phyloP scores from a whole-genome alignment of 2,113 vertebrate genomes.

The Brachypteracias leptosomus region DNA sequence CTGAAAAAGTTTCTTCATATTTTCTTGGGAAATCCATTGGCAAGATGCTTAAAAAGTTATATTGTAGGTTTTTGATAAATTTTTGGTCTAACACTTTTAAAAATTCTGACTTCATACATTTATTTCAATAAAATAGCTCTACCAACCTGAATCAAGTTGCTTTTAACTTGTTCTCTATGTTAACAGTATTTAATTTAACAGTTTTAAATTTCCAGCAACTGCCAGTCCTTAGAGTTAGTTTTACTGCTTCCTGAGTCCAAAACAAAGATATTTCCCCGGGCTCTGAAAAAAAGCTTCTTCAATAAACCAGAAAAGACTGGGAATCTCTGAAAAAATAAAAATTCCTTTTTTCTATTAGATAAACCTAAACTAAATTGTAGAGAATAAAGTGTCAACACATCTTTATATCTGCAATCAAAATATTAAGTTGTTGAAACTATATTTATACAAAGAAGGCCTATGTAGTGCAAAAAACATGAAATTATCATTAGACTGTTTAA shows the following conservation, averaged over 20 bases:
- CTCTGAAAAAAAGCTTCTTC: background rate
- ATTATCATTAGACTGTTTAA: background rate
- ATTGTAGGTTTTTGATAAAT: background rate
- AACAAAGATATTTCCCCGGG: background rate
- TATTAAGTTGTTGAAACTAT: background rate
- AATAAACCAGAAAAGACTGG: background rate
- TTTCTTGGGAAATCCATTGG: background rate
- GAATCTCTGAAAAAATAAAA: background rate
- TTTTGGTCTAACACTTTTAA: background rate
- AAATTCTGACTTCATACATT: background rate
- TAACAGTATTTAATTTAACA: background rate
- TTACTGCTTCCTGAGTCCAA: background rate
- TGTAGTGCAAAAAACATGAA: background rate
- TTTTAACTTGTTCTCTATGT: background rate
- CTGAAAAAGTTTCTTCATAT: background rate
- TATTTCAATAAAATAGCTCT: background rate
- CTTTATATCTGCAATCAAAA: background rate
- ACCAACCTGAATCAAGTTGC: background rate
- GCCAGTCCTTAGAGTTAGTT: background rate
- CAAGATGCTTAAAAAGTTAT: background rate
- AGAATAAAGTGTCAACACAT: background rate
- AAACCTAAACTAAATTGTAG: background rate
- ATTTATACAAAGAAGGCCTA: background rate
- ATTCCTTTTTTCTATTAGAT: background rate
- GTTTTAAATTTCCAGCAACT: background rate